Evolutionary conservation across 2,888 invertebrate genomes (phyloP).

Genomic region (Ochlodes sylvanus): DNA sequence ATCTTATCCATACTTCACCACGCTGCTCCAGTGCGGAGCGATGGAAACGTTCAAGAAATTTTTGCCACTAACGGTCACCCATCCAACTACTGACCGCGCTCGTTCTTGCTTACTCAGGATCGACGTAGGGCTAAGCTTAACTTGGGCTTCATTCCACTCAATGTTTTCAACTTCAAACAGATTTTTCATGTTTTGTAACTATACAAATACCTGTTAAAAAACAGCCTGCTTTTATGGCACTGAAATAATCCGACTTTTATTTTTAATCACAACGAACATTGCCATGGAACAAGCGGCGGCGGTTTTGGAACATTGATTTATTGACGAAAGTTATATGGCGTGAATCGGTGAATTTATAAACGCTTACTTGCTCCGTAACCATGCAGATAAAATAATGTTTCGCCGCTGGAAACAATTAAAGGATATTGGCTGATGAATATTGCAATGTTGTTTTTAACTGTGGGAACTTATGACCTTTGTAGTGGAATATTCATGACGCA

Average conservation of each 20-base stretch:
- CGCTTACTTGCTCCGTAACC: conserved; percentile 10
- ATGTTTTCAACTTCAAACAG: no score
- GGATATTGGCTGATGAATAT: conserved; percentile 2
- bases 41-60: no score
- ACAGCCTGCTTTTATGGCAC: not conserved
- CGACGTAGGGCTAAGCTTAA: no score
- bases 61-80: no score
- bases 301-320: conserved; percentile 11
- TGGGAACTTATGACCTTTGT: no score
- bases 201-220: not conserved
- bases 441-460: not conserved
- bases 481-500: no score
- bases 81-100: no score
- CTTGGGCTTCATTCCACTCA: no score
- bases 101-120: no score
- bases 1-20: no score
- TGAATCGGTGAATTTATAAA: conserved; percentile 12
- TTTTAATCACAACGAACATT: conserved; percentile 13
- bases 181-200: no score
- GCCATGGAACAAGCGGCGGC: conserved; percentile 13
- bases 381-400: conserved; percentile 17
- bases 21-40: no score
- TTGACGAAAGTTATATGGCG: conserved; percentile 15
- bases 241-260: conserved; percentile 7
- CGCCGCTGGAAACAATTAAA: not conserved